These are phyloP conservation scores for Galbula dea DNA, from an alignment of 2,113 vertebrate species.

Conservation along the genomic window DNA sequence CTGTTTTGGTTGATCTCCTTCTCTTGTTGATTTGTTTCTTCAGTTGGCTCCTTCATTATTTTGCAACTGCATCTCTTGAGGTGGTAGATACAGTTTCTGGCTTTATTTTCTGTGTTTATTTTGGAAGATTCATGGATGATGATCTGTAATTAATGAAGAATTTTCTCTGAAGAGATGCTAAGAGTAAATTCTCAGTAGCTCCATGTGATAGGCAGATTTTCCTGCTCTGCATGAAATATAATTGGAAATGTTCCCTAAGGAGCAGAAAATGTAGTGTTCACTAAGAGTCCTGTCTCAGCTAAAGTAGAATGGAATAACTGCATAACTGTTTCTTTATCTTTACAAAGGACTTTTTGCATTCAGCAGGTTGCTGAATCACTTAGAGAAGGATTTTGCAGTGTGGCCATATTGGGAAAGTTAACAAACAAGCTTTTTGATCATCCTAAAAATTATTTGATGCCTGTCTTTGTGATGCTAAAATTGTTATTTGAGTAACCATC, in stretches of 20 bases:
- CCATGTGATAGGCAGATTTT: constrained; percentile 18
- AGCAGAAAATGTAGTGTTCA: constrained; percentile 28
- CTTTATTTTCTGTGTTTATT: constrained; percentile 9
- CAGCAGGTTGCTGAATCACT: not conserved
- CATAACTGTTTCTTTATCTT: constrained; percentile 21
- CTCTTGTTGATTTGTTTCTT: not conserved
- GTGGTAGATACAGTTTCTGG: not conserved
- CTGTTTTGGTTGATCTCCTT: not conserved
- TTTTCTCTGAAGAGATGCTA: constrained; percentile 35
- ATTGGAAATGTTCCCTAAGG: constrained; percentile 49
- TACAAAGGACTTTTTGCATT: not conserved
- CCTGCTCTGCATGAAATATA: constrained; percentile 36
- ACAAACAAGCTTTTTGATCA: not conserved
- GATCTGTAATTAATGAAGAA: constrained; percentile 54
- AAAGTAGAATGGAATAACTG: constrained; percentile 27
- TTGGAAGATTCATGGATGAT: not conserved
- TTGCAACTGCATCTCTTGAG: not conserved
- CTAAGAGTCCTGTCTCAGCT: not conserved
- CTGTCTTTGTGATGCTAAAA: not conserved
- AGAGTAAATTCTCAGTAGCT: constrained; percentile 13
- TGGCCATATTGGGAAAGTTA: not conserved
- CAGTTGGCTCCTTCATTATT: not conserved
- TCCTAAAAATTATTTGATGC: not conserved
- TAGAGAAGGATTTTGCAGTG: not conserved
- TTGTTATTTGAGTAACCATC: not conserved